Conservation (phyloP, 2,888 invertebrate genomes). For the Zeuzera pyrina region DNA sequence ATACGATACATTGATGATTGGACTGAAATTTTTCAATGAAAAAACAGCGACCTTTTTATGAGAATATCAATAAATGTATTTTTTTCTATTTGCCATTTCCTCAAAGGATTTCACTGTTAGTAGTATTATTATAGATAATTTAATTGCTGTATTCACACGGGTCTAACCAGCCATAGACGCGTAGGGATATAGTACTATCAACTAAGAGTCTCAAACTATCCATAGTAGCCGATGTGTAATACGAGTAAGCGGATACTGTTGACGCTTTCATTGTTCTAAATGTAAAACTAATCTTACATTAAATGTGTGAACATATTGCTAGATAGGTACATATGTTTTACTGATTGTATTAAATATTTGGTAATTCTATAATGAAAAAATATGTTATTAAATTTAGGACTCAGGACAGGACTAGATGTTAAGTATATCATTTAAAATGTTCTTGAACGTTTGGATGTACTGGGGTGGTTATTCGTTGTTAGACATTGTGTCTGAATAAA, state of each 20-base stretch:
- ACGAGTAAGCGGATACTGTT: conserved; percentile 33
- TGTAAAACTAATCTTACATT: conserved; percentile 11
- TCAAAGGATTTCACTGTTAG: conserved; percentile 15
- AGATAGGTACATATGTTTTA: too few relatives aligned
- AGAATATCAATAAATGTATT: too few relatives aligned
- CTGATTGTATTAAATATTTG: too few relatives aligned
- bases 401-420: conserved; percentile 37
- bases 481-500: too few relatives aligned
- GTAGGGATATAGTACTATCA: conserved; percentile 35
- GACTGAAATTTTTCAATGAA: too few relatives aligned
- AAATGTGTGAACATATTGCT: conserved; percentile 23
- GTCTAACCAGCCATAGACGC: conserved; percentile 67
- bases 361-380: too few relatives aligned
- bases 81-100: conserved; percentile 24
- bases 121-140: conserved; percentile 10
- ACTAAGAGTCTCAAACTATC: conserved; percentile 21
- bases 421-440: conserved; percentile 9
- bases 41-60: too few relatives aligned
- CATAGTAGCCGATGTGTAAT: conserved; percentile 4
- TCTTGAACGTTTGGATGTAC: conserved; percentile 35
- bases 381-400: too few relatives aligned
- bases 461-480: conserved; percentile 53
- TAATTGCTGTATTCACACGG: conserved; percentile 40
- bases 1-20: too few relatives aligned
- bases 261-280: conserved; percentile 11